Evolutionary conservation across 2,113 vertebrate species (phyloP), one percentile per base, ranked within the genome.

Genomic region (Bettongia penicillata): DNA sequence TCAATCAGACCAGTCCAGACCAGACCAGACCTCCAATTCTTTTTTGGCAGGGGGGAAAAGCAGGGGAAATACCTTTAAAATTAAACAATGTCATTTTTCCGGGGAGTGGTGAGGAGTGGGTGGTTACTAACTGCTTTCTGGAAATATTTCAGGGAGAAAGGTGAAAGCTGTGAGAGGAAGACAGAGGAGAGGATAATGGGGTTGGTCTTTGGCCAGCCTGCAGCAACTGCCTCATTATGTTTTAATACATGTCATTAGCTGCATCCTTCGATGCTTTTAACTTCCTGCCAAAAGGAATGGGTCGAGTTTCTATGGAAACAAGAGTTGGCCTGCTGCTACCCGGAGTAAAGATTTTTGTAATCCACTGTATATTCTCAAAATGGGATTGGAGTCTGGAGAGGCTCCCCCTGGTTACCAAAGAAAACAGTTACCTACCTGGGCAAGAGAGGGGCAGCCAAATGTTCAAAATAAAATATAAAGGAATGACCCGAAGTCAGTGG

Each of bases 141-240:
- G 96, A 93, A 97, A 97, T 90, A 95, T 96, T 95, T 97, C 96
- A 92, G 16, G 57, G 94, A 91, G 61, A 93, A 95, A 96, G 97
- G 97, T 96, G 97, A 96, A 96, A 93, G 95, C 96, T 96, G 61
- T 89, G 61, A 90, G 94, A 52, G 90, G 90, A 95, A 97, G 7
- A 0, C 0, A 96, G 1, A 94, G 47, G 92, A 61, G 57, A 94
- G 93, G 96, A 95, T 23, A 97, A 94, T 50, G 2, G 31, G 23
- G 24, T 0, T 3, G 94, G 8, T 51, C 92, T 22, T 10, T 0
- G 25, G 68, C 91, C 90, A 96, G 26, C 96, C 91, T 92, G 57
- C 91, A 95, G 77, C 94, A 97, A 98, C 95, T 3, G 68, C 6
- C 92, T 61, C 8, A 19, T 37, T 24, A 2, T 91, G 94, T 95